Base-by-base conservation (phyloP, 2,113 vertebrate species). In the Caloenas nicobarica region DNA sequence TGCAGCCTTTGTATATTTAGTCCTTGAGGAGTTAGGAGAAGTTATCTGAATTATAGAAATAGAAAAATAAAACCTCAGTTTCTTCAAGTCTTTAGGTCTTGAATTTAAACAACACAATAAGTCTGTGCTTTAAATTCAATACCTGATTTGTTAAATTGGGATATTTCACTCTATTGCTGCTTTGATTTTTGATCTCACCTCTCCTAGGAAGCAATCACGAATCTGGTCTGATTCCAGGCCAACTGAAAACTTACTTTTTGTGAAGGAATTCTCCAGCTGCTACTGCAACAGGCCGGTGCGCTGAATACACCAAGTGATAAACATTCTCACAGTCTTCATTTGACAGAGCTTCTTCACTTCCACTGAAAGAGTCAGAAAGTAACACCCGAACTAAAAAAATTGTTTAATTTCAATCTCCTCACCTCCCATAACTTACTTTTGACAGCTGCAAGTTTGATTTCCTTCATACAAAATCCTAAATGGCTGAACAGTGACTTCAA, bases 311-410 rank as follows among this genome's bases (percentile, higher is more conserved):
- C 96, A 99, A 98, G 96, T 99, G 99, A 97, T 99, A 99, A 77
- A 99, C 99, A 56, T 99, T 99, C 98, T 99, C 99, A 94, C 99
- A 99, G 98, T 99, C 99, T 97, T 99, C 99, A 48, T 99, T 99
- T 23, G 99, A 99, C 95, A 99, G 97, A 61, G 99, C 99, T 92
- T 99, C 99, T 97, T 99, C 99, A 15, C 99, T 99, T 73, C 99
- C 99, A 98, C 99, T 99, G 98, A 18, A 98, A 97, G 79, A 97
- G 88, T 64, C 68, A 96, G 62, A 97, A 96, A 94, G 16, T 2
- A 77, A 95, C 61, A 97, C 40, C 26, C 89, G 8, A 98, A 61
- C 65, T 56, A 60, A 74, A 96, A 44, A 15, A 92, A 70, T 70
- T 16, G 6, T 34, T 92, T 54, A 24, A 16, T 46, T 79, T 77